Evolutionary conservation across 2,797 vertebrate genomes (phyloP).

Genomic region (Peromyscus melanophrys): DNA sequence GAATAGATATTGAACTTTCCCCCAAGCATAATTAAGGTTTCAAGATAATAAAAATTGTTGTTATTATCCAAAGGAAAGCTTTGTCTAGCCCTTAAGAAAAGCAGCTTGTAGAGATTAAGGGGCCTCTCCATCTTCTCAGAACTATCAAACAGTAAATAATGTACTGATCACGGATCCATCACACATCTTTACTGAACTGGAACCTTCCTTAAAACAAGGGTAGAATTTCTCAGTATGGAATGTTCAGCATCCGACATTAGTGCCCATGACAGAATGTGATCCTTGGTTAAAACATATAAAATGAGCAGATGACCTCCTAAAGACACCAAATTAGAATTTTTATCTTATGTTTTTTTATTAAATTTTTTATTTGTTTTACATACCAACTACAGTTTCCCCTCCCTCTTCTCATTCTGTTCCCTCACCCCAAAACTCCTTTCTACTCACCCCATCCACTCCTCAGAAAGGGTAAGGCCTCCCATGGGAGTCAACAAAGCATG

Average conservation of each 20-base stretch:
- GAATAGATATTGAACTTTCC: not conserved
- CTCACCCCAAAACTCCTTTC: too few relatives aligned
- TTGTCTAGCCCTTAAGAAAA: constrained; percentile 16
- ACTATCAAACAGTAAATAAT: not conserved
- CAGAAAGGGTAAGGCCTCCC: too few relatives aligned
- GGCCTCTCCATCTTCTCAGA: not conserved
- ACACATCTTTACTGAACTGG: not conserved
- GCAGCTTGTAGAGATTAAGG: not conserved
- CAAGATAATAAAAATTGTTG: not conserved
- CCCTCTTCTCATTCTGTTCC: too few relatives aligned
- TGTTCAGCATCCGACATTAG: not conserved
- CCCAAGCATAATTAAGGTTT: not conserved
- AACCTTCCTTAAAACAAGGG: not conserved
- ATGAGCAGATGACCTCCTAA: not conserved
- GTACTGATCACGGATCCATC: not conserved
- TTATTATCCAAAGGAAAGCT: not conserved
- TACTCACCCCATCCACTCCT: too few relatives aligned
- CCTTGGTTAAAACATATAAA: not conserved
- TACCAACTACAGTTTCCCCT: too few relatives aligned
- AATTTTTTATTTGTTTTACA: too few relatives aligned
- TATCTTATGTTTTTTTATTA: not conserved
- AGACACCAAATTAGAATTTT: not conserved
- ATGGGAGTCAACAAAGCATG: too few relatives aligned
- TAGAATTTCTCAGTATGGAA: not conserved
- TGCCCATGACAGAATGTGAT: not conserved